A percentile compares a stretch with the other conserved stretches of the same genome.
Conservation (phyloP, 2,797 vertebrate genomes). For the Sebastes ruberrimus region DNA sequence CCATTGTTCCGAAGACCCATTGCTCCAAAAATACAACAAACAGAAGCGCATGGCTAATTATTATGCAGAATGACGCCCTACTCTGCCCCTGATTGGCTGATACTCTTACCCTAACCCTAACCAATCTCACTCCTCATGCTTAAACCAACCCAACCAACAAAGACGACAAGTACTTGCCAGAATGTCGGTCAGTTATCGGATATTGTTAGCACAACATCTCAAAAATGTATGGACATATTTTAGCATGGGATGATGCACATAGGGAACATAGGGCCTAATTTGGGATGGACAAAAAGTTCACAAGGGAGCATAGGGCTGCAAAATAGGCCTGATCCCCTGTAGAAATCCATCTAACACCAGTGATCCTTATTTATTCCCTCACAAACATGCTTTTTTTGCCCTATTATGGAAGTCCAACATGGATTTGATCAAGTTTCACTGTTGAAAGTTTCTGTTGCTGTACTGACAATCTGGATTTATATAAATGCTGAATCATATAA, state of each 20-base stretch:
- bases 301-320: not conserved
- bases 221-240: not conserved
- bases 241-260: not conserved
- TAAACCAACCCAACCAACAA: not conserved
- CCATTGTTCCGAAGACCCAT: not conserved
- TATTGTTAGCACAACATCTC: not conserved
- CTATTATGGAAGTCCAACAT: slow-evolving; percentile 2
- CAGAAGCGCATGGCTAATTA: not conserved
- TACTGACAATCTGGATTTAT: slow-evolving; percentile 50
- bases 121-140: not conserved
- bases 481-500: slow-evolving; percentile 55
- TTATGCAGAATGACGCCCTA: not conserved
- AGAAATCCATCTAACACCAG: not conserved
- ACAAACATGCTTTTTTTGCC: not conserved
- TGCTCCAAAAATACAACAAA: not conserved
- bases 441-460: too few relatives aligned
- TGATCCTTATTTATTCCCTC: slow-evolving; percentile 6
- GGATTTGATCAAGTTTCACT: slow-evolving; percentile 34
- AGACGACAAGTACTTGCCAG: not conserved
- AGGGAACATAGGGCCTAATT: not conserved
- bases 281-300: too few relatives aligned
- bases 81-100: not conserved
- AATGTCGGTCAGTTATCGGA: not conserved
- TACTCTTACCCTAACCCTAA: not conserved
- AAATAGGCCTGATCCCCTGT: not conserved